Conservation (phyloP, 35 echinoderm and acorn worm species). For the Patiria miniata region DNA sequence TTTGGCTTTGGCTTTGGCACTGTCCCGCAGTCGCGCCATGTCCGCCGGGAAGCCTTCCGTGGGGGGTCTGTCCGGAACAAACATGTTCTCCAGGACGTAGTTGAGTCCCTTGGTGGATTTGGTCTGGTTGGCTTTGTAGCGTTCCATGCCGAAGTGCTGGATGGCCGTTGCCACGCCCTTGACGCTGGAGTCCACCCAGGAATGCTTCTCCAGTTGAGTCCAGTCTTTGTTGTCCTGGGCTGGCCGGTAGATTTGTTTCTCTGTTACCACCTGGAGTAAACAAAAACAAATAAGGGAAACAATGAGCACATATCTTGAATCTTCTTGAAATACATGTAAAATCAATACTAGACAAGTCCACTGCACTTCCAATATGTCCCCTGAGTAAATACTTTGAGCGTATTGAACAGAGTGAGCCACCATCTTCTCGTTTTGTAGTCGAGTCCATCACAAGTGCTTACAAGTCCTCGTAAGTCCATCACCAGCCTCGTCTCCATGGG, state of each 20-base stretch:
- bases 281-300: too few species aligned
- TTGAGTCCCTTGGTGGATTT: slow-evolving; percentile 80
- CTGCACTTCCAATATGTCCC: too few species aligned
- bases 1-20: slow-evolving; percentile 16
- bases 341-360: too few species aligned
- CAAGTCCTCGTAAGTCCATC: too few species aligned
- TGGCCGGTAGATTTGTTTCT: slow-evolving; percentile 74
- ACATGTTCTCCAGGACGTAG: slow-evolving; percentile 73
- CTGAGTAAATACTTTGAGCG: too few species aligned
- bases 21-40: slow-evolving; percentile 30
- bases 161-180: slow-evolving; percentile 66
- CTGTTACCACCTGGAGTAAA: slow-evolving; percentile 74
- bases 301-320: too few species aligned
- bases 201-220: slow-evolving; percentile 69
- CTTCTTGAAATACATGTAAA: too few species aligned
- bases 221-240: slow-evolving; percentile 68
- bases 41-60: slow-evolving; percentile 16
- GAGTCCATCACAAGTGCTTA: too few species aligned
- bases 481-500: too few species aligned
- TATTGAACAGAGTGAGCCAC: too few species aligned
- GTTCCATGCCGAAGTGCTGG: slow-evolving; percentile 73
- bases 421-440: too few species aligned
- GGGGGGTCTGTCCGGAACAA: slow-evolving; percentile 49
- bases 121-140: slow-evolving; percentile 79
- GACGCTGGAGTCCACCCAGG: slow-evolving; percentile 83